A percentile compares a stretch with the other conserved stretches of the same genome.
Evolutionary conservation across 1,140 invertebrate genomes (phyloP).

Genomic region (Papilio polyxenes): DNA sequence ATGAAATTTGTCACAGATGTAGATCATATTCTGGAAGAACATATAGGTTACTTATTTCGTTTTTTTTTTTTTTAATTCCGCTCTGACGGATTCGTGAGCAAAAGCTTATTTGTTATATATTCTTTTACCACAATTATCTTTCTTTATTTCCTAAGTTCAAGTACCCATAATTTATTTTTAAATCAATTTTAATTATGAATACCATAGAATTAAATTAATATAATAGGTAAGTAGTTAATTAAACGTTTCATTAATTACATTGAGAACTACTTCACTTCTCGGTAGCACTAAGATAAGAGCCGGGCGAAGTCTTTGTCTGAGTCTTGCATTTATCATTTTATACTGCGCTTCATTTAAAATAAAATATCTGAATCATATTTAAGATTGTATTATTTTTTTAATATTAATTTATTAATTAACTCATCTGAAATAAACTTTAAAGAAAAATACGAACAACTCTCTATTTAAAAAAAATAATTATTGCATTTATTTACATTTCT

Average conservation of each 20-base stretch:
- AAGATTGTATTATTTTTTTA: background rate
- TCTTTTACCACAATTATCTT: too few relatives aligned
- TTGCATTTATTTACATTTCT: too few relatives aligned
- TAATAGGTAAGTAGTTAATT: background rate
- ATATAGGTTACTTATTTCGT: too few relatives aligned
- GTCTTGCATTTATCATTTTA: slow-evolving; percentile 6
- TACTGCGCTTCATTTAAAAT: background rate
- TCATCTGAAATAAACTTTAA: too few relatives aligned
- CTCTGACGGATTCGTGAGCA: too few relatives aligned
- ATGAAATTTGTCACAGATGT: too few relatives aligned
- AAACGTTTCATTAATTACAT: background rate
- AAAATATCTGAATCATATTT: background rate
- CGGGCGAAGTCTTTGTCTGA: background rate
- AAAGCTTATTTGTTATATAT: too few relatives aligned
- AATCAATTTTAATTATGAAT: background rate
- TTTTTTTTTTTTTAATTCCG: too few relatives aligned
- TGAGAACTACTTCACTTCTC: background rate
- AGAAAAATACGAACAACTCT: background rate
- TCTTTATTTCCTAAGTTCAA: too few relatives aligned
- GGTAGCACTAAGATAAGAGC: background rate
- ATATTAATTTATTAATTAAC: too few relatives aligned
- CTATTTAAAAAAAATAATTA: too few relatives aligned
- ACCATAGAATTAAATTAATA: background rate
- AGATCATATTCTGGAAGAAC: too few relatives aligned
- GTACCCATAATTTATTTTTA: background rate